Conservation (phyloP, 2,888 invertebrate genomes). For the Caenorhabditis plicata region DNA sequence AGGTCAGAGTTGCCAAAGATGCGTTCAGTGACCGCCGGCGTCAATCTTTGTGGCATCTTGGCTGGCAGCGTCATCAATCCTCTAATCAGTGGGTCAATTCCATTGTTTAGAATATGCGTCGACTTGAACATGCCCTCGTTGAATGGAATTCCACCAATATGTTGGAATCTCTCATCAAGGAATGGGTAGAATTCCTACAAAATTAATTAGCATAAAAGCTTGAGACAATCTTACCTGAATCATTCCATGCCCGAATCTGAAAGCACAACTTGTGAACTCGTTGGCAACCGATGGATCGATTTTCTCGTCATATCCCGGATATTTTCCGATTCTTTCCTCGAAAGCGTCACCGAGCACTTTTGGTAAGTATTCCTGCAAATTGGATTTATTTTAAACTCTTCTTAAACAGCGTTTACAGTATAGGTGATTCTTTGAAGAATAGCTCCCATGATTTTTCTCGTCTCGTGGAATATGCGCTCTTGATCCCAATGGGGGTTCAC, state of each 20-base stretch:
- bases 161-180: conserved; percentile 59
- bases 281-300: conserved; percentile 86
- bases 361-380: conserved; percentile 79
- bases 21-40: conserved; percentile 88
- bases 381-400: conserved; percentile 62
- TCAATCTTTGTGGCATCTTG: conserved; percentile 76
- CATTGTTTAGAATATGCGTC: conserved; percentile 67
- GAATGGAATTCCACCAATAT: conserved; percentile 60
- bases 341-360: conserved; percentile 78
- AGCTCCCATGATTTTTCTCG: conserved; percentile 67
- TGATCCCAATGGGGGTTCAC: conserved; percentile 66
- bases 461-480: conserved; percentile 66
- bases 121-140: conserved; percentile 61
- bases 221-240: too few relatives aligned
- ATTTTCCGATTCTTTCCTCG: conserved; percentile 77
- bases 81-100: conserved; percentile 91
- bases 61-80: conserved; percentile 87
- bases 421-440: conserved; percentile 71
- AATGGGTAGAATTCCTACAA: conserved; percentile 65
- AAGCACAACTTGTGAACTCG: conserved; percentile 93
- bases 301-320: conserved; percentile 80
- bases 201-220: too few relatives aligned
- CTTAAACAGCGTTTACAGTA: conserved; percentile 32
- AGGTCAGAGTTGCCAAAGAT: conserved; percentile 77
- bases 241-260: conserved; percentile 89